Evolutionary conservation across 2,888 invertebrate species (phyloP).

Genomic region (Omphaloscelis lunosa): DNA sequence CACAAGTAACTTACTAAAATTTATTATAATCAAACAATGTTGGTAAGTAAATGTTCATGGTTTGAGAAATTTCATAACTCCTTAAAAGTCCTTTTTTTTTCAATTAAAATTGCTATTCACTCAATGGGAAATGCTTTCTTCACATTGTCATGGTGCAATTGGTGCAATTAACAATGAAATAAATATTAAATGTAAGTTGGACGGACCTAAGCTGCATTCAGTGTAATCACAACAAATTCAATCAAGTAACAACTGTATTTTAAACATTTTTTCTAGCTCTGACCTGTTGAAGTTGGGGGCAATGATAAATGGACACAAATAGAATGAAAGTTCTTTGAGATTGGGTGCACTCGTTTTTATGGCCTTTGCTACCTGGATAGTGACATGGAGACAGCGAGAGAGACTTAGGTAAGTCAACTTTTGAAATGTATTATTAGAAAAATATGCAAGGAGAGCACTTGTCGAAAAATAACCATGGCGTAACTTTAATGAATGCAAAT

Average conservation of each 20-base stretch:
- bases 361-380: slow-evolving; percentile 87
- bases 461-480: slow-evolving; percentile 90
- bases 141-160: slow-evolving; percentile 29
- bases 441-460: slow-evolving; percentile 87
- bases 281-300: slow-evolving; percentile 85
- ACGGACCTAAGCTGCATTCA: slow-evolving; percentile 77
- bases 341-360: slow-evolving; percentile 88
- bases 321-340: slow-evolving; percentile 88
- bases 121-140: slow-evolving; percentile 11
- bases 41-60: neutral
- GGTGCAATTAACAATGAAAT: slow-evolving; percentile 41
- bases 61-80: neutral
- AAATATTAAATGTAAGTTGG: slow-evolving; percentile 69
- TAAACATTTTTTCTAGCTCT: slow-evolving; percentile 88
- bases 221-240: slow-evolving; percentile 74
- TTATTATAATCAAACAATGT: slow-evolving; percentile 27
- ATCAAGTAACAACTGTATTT: slow-evolving; percentile 88
- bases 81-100: neutral
- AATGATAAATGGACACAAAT: slow-evolving; percentile 88
- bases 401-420: slow-evolving; percentile 87
- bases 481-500: slow-evolving; percentile 87
- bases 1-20: slow-evolving; percentile 65
- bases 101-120: neutral
- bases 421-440: slow-evolving; percentile 87
- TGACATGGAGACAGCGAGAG: slow-evolving; percentile 88